Percentiles rank a stretch among this genome's conserved stretches.
Evolutionary conservation across 2,797 vertebrate genomes (phyloP).

Genomic region (Arnoldichthys spilopterus): DNA sequence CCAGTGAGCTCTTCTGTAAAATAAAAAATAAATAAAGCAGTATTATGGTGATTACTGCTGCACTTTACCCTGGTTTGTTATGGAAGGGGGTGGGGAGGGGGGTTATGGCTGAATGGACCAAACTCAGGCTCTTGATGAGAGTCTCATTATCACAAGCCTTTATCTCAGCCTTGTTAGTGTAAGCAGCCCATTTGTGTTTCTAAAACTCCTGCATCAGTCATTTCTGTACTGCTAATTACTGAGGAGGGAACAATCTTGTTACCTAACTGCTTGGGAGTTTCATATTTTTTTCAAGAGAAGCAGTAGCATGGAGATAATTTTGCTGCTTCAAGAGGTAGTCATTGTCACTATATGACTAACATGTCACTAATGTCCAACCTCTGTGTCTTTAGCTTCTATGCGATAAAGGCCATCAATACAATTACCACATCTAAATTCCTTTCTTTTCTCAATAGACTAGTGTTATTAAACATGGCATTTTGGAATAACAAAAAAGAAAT

Average conservation of each 20-base stretch:
- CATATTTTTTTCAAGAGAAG: constrained; percentile 37
- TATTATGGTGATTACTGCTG: constrained; percentile 69
- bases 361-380: not conserved
- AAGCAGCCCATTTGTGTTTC: constrained; percentile 72
- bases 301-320: not conserved
- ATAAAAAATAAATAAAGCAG: constrained; percentile 66
- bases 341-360: not conserved
- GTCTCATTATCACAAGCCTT: constrained; percentile 70
- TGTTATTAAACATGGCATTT: not conserved
- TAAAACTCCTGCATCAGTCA: constrained; percentile 61
- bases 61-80: constrained; percentile 67
- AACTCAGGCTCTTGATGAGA: constrained; percentile 57
- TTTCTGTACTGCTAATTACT: constrained; percentile 73
- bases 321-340: not conserved
- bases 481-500: not conserved
- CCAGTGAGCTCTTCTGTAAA: constrained; percentile 56
- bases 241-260: constrained; percentile 67
- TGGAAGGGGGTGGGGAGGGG: constrained; percentile 71
- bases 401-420: not conserved
- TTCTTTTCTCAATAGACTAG: not conserved
- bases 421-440: not conserved
- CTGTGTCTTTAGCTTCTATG: not conserved
- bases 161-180: constrained; percentile 70
- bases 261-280: constrained; percentile 61
- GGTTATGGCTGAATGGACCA: constrained; percentile 70